Evolutionary conservation across 2,888 invertebrate species (phyloP).

Genomic region (Ormyrus nitidulus): DNA sequence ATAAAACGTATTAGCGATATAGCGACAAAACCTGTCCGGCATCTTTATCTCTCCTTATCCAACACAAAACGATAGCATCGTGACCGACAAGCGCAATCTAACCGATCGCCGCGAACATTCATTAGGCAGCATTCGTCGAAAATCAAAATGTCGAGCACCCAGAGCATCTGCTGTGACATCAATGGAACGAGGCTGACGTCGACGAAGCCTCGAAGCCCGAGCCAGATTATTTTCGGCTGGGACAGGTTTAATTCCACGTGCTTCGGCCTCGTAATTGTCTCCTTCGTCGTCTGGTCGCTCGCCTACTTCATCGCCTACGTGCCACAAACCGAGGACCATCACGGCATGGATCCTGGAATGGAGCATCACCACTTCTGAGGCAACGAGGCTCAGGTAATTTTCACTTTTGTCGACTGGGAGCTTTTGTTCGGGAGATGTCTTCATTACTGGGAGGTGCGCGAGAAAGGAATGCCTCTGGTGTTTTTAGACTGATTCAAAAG

Average conservation of each 20-base stretch:
- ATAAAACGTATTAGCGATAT: too few species aligned
- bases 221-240: constrained; percentile 66
- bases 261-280: constrained; percentile 58
- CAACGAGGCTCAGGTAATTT: not conserved
- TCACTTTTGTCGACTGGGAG: not conserved
- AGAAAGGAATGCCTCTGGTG: not conserved
- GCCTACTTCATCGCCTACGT: constrained; percentile 62
- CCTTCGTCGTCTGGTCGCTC: constrained; percentile 66
- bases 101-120: not conserved
- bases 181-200: not conserved
- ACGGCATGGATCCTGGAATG: constrained; percentile 16
- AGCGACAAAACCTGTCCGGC: too few species aligned
- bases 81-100: not conserved
- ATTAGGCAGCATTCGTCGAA: not conserved
- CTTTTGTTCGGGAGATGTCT: too few species aligned
- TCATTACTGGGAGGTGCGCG: not conserved
- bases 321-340: constrained; percentile 33
- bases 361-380: constrained; percentile 11
- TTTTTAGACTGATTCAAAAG: not conserved
- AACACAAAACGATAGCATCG: not conserved
- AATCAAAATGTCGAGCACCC: constrained; percentile 31
- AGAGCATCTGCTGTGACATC: constrained; percentile 42
- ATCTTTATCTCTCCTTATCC: too few species aligned
- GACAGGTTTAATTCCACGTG: constrained; percentile 64
- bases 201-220: constrained; percentile 13